Evolutionary conservation across 2,113 vertebrate genomes (phyloP).

Genomic region (Leucopternis melanops): DNA sequence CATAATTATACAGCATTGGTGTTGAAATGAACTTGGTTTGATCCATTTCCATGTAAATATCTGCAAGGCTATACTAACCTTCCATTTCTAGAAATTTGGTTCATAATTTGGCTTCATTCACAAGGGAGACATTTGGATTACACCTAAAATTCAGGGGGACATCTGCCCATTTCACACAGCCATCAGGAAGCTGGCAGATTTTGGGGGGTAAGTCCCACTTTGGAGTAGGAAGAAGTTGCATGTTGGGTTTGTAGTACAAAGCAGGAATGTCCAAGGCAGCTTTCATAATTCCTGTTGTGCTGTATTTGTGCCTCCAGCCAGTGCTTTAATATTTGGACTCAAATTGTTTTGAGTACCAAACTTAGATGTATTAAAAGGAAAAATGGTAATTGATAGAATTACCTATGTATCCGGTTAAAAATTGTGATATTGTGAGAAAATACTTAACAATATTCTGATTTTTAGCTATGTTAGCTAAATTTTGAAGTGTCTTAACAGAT

Average conservation of each 20-base stretch:
- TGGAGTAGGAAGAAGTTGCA: background rate
- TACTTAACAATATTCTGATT: constrained; percentile 31
- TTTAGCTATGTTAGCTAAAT: constrained; percentile 44
- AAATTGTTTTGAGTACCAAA: constrained; percentile 52
- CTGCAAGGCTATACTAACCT: background rate
- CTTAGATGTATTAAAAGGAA: constrained; percentile 28
- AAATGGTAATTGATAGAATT: constrained; percentile 5
- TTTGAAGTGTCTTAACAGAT: constrained; percentile 10
- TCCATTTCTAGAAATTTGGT: background rate
- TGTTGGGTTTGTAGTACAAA: constrained; percentile 12
- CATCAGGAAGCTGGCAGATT: background rate
- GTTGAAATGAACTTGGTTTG: background rate
- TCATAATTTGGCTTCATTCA: background rate
- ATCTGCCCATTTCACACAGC: background rate
- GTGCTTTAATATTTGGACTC: constrained; percentile 56
- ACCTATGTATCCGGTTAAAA: constrained; percentile 10
- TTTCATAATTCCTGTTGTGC: constrained; percentile 39
- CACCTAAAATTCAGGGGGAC: background rate
- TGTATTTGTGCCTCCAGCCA: constrained; percentile 61
- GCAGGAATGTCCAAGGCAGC: constrained; percentile 23
- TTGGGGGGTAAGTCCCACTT: background rate
- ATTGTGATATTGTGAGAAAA: constrained; percentile 9
- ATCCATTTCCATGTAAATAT: background rate
- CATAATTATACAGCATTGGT: background rate
- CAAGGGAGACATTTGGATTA: background rate